These are phyloP conservation scores for Nothoprocta pentlandii DNA, from an alignment of 2,113 vertebrate genomes.

Conservation along the genomic window DNA sequence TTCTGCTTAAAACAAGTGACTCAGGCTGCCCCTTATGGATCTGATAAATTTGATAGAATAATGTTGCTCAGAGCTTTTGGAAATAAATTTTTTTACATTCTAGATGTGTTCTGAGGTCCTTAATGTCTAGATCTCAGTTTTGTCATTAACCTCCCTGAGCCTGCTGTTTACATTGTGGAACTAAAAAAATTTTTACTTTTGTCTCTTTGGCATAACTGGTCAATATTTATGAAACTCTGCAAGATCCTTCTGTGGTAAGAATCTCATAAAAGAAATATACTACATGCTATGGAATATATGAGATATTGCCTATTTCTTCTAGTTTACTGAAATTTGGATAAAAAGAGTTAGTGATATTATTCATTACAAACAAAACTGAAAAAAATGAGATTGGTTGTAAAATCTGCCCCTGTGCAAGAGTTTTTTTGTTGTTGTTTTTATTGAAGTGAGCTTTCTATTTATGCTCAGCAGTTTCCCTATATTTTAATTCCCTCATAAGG, in stretches of 20 bases:
- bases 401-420: background rate
- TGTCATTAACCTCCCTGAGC: background rate
- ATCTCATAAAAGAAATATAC: background rate
- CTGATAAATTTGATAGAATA: background rate
- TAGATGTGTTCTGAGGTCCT: background rate
- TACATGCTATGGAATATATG: background rate
- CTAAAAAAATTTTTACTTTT: background rate
- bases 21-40: background rate
- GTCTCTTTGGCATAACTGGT: background rate
- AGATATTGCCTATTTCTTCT: background rate
- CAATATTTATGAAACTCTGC: background rate
- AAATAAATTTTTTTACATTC: background rate
- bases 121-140: background rate
- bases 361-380: background rate
- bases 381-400: background rate
- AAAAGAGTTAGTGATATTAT: background rate
- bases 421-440: background rate
- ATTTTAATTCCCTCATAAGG: slow-evolving; percentile 49
- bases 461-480: background rate
- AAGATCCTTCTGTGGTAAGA: background rate
- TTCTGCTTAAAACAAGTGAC: background rate
- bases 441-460: slow-evolving; percentile 1
- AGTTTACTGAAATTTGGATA: background rate
- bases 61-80: background rate
- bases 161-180: background rate